Evolutionary conservation across 2,113 vertebrate species (phyloP).

Genomic region (Poecilia latipinna): DNA sequence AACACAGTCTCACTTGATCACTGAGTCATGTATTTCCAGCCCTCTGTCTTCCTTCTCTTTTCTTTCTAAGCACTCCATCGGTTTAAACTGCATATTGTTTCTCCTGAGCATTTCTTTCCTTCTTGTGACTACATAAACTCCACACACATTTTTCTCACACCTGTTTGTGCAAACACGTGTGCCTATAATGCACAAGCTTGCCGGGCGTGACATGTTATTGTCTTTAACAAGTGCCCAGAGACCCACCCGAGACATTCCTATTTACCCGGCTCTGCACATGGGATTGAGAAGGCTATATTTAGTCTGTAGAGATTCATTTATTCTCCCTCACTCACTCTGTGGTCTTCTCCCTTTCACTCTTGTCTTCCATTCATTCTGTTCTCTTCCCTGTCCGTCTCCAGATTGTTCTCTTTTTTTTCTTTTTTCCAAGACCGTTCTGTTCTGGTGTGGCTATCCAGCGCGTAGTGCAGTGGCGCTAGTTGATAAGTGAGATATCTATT

Average conservation of each 20-base stretch:
- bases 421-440: slow-evolving; percentile 18
- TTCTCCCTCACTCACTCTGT: slow-evolving; percentile 38
- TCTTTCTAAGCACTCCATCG: not conserved
- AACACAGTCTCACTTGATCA: slow-evolving; percentile 38
- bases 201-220: slow-evolving; percentile 50
- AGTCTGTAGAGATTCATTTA: slow-evolving; percentile 67
- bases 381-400: slow-evolving; percentile 17
- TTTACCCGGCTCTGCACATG: slow-evolving; percentile 60
- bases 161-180: slow-evolving; percentile 14
- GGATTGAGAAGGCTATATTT: slow-evolving; percentile 67
- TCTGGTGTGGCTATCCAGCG: slow-evolving; percentile 34
- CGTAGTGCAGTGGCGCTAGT: slow-evolving; percentile 16
- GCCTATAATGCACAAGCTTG: slow-evolving; percentile 29
- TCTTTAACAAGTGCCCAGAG: slow-evolving; percentile 72
- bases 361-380: slow-evolving; percentile 41
- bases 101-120: slow-evolving; percentile 1
- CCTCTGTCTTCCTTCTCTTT: slow-evolving; percentile 18
- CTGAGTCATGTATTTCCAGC: slow-evolving; percentile 60
- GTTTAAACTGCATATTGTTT: slow-evolving; percentile 11
- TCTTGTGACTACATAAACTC: not conserved
- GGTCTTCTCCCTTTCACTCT: slow-evolving; percentile 49
- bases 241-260: slow-evolving; percentile 62
- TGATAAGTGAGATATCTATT: slow-evolving; percentile 27
- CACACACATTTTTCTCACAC: slow-evolving; percentile 8
- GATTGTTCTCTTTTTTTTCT: slow-evolving; percentile 12